Base-by-base conservation (phyloP, 2,888 invertebrate genomes). In the Machimus atricapillus region DNA sequence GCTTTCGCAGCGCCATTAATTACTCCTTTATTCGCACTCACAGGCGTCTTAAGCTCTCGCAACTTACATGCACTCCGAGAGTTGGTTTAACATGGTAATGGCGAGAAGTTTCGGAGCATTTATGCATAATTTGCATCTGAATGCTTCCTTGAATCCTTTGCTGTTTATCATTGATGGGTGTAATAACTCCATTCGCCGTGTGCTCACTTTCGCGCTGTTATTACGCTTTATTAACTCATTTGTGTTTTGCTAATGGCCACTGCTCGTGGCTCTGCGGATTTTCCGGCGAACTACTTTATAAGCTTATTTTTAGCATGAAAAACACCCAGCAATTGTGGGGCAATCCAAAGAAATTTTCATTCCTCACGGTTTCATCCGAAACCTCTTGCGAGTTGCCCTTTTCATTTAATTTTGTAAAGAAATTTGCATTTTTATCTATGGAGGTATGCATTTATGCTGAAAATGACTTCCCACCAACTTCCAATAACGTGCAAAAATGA, bases 1-100 rank as follows among this genome's bases (percentile, higher is more conserved):
- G 56, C 52, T 37, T 82, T 82, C 58, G 58, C 82, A 82, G 82
- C 66, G n/a, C 37, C 82, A 82, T 82, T 82, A 82, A 82, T 82
- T 82, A 66, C 58, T 66, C 66, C 82, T 58, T 82, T 82, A 82
- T 82, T 82, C 34, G 2, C 58, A 82, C 37, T 82, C 66, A 37
- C 23, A 58, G 58, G 19, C 58, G 66, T 37, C 16, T 66, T 82
- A 66, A 66, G 66, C 56, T 58, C 23, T 37, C 23, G 14, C 16
- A 82, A 82, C 82, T 82, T 40, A 82, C 58, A 37, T 82, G 66
- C 82, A 34, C 34, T 52, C 4, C 12, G 40, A 82, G 82, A 16
- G 52, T 58, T 56, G 52, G 31, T 66, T 58, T 82, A 81, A 82
- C 82, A 58, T 82, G 66, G 37, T 82, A 58, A 58, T 82, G 82